Conservation (phyloP, 1,140 invertebrate species). For the Caenorhabditis tropicalis region DNA sequence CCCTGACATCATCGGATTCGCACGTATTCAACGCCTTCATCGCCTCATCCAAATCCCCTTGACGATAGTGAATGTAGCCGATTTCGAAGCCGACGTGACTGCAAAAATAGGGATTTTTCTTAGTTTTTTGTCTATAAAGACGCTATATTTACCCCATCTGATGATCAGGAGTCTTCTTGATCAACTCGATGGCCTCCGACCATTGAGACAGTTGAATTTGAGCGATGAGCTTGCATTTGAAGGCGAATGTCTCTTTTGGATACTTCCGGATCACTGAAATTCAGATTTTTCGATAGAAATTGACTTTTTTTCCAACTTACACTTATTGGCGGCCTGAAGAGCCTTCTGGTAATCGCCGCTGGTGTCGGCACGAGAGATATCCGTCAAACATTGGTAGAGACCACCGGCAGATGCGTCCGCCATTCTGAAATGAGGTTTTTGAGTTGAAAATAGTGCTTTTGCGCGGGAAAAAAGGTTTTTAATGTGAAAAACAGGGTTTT, state of each 20-base stretch:
- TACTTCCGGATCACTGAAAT: constrained; percentile 51
- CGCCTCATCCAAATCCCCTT: constrained; percentile 15
- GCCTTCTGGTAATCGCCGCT: constrained; percentile 47
- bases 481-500: too few relatives aligned
- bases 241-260: constrained; percentile 46
- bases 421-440: constrained; percentile 10
- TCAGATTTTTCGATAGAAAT: neutral
- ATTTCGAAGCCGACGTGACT: constrained; percentile 46
- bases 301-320: constrained; percentile 17
- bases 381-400: constrained; percentile 49
- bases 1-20: constrained; percentile 7
- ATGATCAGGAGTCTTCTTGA: constrained; percentile 16
- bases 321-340: constrained; percentile 48
- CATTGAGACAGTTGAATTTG: constrained; percentile 48
- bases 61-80: constrained; percentile 50
- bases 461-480: too few relatives aligned
- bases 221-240: constrained; percentile 50
- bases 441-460: neutral
- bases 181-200: constrained; percentile 45
- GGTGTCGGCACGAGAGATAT: constrained; percentile 41
- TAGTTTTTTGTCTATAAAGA: too few relatives aligned
- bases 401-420: constrained; percentile 36
- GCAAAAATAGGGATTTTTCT: neutral
- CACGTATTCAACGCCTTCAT: constrained; percentile 5
- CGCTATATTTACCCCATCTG: constrained; percentile 48